A percentile compares a stretch with the other conserved stretches of the same genome.
Conservation (phyloP, 37 sponge, comb jelly and placozoan species). For the Lycopodina hypogea region DNA sequence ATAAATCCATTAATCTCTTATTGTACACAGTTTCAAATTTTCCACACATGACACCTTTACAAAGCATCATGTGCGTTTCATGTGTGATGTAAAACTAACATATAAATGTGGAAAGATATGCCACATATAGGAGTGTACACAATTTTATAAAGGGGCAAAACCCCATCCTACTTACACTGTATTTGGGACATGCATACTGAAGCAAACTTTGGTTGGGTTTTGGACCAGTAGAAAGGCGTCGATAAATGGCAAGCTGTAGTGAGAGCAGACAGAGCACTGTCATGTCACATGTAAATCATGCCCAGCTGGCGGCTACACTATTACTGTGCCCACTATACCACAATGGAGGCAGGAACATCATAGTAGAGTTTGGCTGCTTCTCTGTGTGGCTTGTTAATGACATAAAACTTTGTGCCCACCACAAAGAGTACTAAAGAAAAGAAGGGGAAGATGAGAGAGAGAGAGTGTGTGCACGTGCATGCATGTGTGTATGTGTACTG, state of each 20-base stretch:
- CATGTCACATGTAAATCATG: neutral
- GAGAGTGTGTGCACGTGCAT: constrained; percentile 13
- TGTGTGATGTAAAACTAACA: too few relatives aligned
- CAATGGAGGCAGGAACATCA: constrained; percentile 30
- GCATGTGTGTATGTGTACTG: constrained; percentile 3
- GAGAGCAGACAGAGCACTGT: neutral
- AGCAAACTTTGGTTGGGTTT: constrained; percentile 20
- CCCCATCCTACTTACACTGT: constrained; percentile 47
- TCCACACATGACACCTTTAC: too few relatives aligned
- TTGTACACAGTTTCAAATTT: too few relatives aligned
- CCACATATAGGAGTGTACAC: too few relatives aligned
- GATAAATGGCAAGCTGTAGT: constrained; percentile 45
- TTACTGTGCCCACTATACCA: constrained; percentile 12
- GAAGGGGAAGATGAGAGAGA: neutral
- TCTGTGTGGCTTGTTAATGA: constrained; percentile 49
- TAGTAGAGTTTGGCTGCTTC: constrained; percentile 42
- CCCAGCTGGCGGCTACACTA: too few relatives aligned
- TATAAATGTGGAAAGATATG: too few relatives aligned
- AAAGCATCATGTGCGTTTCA: too few relatives aligned
- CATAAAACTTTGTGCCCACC: constrained; percentile 43
- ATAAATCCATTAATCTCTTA: too few relatives aligned
- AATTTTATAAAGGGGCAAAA: too few relatives aligned
- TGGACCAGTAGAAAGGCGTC: constrained; percentile 33
- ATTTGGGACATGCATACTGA: constrained; percentile 54
- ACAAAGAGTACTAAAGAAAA: constrained; percentile 23